Conservation (phyloP, 1,140 invertebrate genomes). For the Protaetia brevitarsis region DNA sequence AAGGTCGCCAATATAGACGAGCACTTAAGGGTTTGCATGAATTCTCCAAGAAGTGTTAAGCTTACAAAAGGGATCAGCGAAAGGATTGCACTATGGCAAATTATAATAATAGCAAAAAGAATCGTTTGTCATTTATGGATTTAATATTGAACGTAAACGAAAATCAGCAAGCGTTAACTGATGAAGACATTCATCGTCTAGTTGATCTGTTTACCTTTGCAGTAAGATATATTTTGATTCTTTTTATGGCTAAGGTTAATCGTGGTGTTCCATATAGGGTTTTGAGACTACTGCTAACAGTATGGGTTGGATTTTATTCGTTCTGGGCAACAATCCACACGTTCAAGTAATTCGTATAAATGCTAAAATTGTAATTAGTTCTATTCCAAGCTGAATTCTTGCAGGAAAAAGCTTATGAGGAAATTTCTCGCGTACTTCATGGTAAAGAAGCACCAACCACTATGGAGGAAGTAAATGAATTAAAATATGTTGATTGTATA, state of each 20-base stretch:
- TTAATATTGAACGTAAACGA: neutral
- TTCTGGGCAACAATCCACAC: constrained; percentile 50
- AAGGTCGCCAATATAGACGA: neutral
- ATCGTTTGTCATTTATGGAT: neutral
- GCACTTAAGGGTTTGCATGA: neutral
- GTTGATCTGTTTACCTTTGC: constrained; percentile 16
- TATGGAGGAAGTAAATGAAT: constrained; percentile 55
- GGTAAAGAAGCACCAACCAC: constrained; percentile 37
- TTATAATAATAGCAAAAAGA: neutral
- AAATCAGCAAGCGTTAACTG: neutral
- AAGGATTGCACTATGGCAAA: neutral
- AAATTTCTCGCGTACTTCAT: constrained; percentile 41
- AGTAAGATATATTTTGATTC: too few species aligned
- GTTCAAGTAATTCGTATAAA: constrained; percentile 41
- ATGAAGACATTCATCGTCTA: neutral
- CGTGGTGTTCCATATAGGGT: neutral
- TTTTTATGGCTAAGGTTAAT: too few species aligned
- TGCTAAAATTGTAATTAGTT: too few species aligned
- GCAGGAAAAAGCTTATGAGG: constrained; percentile 59
- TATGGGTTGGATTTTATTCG: constrained; percentile 56
- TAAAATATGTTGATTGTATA: constrained; percentile 66
- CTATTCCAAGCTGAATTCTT: neutral
- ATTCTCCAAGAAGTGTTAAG: neutral
- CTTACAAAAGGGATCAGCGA: neutral
- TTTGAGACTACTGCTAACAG: constrained; percentile 35